Conservation (phyloP, 2,888 invertebrate species). For the Dioctria rufipes region DNA sequence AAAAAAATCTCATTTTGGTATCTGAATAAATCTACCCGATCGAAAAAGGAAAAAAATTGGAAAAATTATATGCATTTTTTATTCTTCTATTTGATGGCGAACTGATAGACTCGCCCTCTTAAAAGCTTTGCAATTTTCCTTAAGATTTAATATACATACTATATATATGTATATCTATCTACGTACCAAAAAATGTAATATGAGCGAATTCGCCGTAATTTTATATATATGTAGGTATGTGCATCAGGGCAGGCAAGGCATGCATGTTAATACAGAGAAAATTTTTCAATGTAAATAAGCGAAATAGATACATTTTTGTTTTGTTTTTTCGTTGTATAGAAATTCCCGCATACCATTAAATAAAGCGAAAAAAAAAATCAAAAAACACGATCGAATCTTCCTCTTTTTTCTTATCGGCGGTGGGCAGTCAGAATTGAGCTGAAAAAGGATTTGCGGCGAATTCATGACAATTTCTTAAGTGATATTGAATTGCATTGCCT, state of each 20-base stretch:
- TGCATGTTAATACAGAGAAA: constrained; percentile 26
- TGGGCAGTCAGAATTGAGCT: constrained; percentile 17
- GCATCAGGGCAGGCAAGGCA: neutral
- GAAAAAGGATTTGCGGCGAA: constrained; percentile 49
- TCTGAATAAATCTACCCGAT: neutral
- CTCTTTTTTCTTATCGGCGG: too few relatives aligned
- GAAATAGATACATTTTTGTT: neutral
- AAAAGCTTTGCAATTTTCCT: constrained; percentile 40
- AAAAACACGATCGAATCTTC: neutral
- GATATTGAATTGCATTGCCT: constrained; percentile 1
- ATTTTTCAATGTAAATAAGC: constrained; percentile 8
- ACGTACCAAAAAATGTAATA: constrained; percentile 31
- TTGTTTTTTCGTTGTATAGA: neutral
- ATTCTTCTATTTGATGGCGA: constrained; percentile 12
- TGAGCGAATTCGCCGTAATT: constrained; percentile 43
- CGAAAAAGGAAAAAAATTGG: neutral
- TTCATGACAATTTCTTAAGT: constrained; percentile 10
- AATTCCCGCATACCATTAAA: neutral
- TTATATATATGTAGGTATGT: neutral
- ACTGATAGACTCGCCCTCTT: constrained; percentile 47
- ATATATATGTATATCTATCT: too few relatives aligned
- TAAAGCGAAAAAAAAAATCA: constrained; percentile 17
- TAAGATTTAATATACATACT: neutral
- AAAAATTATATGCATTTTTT: neutral
- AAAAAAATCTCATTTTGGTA: neutral